Conservation (phyloP, 2,113 vertebrate species). For the Chroicocephalus ridibundus region DNA sequence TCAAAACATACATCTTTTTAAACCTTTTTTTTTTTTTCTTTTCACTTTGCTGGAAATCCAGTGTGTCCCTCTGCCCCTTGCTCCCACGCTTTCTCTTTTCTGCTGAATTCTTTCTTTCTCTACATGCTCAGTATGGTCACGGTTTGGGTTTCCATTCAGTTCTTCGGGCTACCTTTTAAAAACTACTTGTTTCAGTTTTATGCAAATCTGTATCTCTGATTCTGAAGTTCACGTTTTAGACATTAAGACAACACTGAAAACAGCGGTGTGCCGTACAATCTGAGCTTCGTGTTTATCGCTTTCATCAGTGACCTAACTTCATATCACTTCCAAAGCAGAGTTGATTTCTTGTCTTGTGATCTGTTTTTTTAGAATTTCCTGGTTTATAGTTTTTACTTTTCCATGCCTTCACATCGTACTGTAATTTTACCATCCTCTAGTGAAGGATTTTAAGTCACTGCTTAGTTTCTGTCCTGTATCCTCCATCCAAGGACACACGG, state of each 20-base stretch:
- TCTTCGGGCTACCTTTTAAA: not conserved
- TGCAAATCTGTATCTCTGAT: not conserved
- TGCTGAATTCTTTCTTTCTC: not conserved
- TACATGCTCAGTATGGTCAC: not conserved
- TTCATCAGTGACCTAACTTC: not conserved
- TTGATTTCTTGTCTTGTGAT: not conserved
- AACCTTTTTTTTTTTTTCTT: not conserved
- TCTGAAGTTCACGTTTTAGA: not conserved
- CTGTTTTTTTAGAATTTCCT: not conserved
- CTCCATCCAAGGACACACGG: not conserved
- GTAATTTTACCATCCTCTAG: not conserved
- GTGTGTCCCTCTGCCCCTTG: not conserved
- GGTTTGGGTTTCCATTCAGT: not conserved
- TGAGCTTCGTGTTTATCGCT: not conserved
- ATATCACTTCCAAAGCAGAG: not conserved
- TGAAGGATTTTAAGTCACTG: not conserved
- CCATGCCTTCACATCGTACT: not conserved
- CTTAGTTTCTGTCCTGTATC: not conserved
- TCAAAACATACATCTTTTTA: not conserved
- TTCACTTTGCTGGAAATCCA: not conserved
- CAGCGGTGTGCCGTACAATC: accelerated
- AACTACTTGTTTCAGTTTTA: not conserved
- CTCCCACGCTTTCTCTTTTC: not conserved
- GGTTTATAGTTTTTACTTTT: not conserved
- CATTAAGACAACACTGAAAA: not conserved